Percentiles rank a stretch among this genome's conserved stretches.
Conservation (phyloP, 1,140 invertebrate species). For the Philotrypesis tridentata region DNA sequence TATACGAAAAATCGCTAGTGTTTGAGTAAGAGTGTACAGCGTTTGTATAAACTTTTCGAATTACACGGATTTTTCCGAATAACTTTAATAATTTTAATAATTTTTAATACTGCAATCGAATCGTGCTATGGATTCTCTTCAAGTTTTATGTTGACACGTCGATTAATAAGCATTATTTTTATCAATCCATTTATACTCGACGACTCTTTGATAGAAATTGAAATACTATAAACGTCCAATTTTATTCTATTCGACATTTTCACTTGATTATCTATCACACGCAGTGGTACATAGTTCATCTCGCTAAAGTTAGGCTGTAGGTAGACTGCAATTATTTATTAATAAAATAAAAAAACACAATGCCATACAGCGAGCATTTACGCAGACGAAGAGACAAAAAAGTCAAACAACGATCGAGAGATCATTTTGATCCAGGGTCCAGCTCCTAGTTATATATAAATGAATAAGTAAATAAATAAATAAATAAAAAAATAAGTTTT, state of each 20-base stretch:
- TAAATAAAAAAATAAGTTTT: too few species aligned
- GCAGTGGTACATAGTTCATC: neutral
- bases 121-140: neutral
- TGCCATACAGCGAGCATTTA: neutral
- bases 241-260: neutral
- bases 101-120: too few species aligned
- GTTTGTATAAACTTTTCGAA: neutral
- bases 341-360: neutral
- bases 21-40: neutral
- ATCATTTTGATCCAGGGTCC: constrained; percentile 55
- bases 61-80: too few species aligned
- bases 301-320: neutral
- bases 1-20: neutral
- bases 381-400: neutral
- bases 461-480: constrained; percentile 21
- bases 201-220: neutral
- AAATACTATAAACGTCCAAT: neutral
- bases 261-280: neutral
- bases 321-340: neutral
- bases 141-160: neutral
- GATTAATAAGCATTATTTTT: too few species aligned
- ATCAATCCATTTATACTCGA: too few species aligned
- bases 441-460: constrained; percentile 48
- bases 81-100: too few species aligned
- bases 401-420: constrained; percentile 36